Evolutionary conservation across 2,888 invertebrate genomes (phyloP).

Genomic region (Caenorhabditis macrosperma): DNA sequence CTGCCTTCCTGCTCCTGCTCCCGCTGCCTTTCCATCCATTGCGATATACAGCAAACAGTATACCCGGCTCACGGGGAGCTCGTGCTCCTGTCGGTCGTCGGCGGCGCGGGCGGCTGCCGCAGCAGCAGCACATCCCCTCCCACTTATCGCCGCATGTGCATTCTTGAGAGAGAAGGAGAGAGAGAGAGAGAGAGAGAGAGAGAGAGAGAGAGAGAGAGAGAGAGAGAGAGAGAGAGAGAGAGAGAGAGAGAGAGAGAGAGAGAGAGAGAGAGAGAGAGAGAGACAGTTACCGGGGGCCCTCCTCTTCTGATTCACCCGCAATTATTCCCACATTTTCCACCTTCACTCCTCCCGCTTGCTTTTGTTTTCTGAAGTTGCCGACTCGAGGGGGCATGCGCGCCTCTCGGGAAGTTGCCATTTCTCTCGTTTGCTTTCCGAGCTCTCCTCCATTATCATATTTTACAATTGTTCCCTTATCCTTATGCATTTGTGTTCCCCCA

Average conservation of each 20-base stretch:
- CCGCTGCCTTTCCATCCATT: neutral
- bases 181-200: neutral
- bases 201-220: neutral
- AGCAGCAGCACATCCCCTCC: constrained; percentile 39
- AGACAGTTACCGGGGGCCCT: neutral
- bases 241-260: neutral
- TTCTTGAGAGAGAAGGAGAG: constrained; percentile 47
- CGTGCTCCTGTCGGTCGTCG: constrained; percentile 39
- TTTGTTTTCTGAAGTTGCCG: constrained; percentile 52
- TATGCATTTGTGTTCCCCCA: neutral
- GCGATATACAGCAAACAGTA: constrained; percentile 47
- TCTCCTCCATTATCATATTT: neutral
- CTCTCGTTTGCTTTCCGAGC: neutral
- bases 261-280: constrained; percentile 1
- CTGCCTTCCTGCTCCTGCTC: neutral
- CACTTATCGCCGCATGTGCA: constrained; percentile 59
- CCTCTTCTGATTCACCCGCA: constrained; percentile 7
- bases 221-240: neutral
- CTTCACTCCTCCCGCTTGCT: neutral
- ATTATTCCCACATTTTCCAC: constrained; percentile 31
- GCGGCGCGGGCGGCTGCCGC: constrained; percentile 35
- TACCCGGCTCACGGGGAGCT: constrained; percentile 33
- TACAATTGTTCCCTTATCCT: neutral
- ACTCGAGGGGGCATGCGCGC: neutral
- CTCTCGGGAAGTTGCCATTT: neutral